These are phyloP conservation scores for Paramormyrops hopkinsi DNA, from an alignment of 2,797 vertebrate genomes.

Conservation along the genomic window DNA sequence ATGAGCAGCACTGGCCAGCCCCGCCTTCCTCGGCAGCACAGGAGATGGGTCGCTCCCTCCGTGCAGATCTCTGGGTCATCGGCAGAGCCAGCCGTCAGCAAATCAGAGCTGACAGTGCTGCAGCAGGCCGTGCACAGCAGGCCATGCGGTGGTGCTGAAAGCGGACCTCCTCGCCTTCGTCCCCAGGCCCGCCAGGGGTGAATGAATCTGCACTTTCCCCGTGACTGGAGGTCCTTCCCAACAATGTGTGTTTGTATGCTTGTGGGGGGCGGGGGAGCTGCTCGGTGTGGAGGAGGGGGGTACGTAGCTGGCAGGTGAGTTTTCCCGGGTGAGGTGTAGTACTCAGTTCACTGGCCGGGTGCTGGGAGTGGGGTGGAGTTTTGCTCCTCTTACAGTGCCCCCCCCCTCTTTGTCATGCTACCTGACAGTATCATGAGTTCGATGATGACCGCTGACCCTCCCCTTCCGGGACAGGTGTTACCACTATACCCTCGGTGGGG, in stretches of 20 bases:
- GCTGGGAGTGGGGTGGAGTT: background rate
- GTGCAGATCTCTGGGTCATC: background rate
- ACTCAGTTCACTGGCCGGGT: background rate
- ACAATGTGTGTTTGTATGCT: background rate
- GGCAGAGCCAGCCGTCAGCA: slow-evolving; percentile 39
- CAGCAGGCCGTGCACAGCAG: slow-evolving; percentile 39
- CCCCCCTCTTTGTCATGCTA: background rate
- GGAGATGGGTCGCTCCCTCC: background rate
- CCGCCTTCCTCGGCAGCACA: background rate
- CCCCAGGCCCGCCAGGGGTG: slow-evolving; percentile 45
- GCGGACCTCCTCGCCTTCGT: slow-evolving; percentile 42
- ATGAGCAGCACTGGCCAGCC: background rate
- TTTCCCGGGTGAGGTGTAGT: background rate
- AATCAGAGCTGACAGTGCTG: slow-evolving; percentile 50
- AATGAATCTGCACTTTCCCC: slow-evolving; percentile 46
- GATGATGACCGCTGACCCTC: background rate
- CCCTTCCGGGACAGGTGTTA: background rate
- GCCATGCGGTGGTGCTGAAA: slow-evolving; percentile 50
- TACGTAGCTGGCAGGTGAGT: background rate
- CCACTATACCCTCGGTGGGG: background rate
- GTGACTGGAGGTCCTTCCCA: background rate
- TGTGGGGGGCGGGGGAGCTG: background rate
- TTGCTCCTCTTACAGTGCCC: background rate
- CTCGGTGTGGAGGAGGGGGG: background rate
- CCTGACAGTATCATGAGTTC: background rate